Evolutionary conservation across 2,888 invertebrate genomes (phyloP), one percentile per base, ranked within the genome.

Genomic region (Timandra comae): DNA sequence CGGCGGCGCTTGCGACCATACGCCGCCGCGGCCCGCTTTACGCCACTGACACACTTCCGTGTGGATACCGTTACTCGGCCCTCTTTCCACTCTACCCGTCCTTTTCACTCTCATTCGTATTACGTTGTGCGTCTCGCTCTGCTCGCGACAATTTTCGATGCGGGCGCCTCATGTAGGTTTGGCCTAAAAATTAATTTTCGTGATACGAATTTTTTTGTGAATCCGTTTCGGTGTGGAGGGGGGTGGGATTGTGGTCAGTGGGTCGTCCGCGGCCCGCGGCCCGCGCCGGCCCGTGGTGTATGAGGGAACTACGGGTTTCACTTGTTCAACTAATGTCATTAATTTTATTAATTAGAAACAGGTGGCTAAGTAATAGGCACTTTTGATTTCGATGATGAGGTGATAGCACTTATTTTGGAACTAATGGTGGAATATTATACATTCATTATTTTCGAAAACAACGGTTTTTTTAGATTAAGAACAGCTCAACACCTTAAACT

Each of bases 11-110:
- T 82, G 63, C 70, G 69, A 60, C 78, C 64, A 63, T 59, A 54
- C 57, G 56, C 45, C 52, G 52, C 52, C 57, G 52, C 51, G 53
- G 53, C 46, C 31, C 48, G 53, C 54, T 78, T 76, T 77, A 82
- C 79, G 82, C 82, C 70, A 82, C 80, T 86, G 85, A 86, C 86
- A 86, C 72, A 86, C 84, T 84, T 86, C 84, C 80, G 75, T 66
- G 66, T 65, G 70, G 49, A 69, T 81, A 82, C 86, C 86, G 86
- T 86, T 86, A 86, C 66, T 49, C 75, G 85, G 73, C 84, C 80
- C 79, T 69, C 70, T 81, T 81, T 73, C 51, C 62, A 54, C 49
- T 63, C 54, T 64, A 56, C 52, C 66, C 64, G 63, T 78, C 78
- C 79, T 80, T 74, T 77, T 84, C 84, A 76, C 81, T 82, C 84